Evolutionary conservation across 2,113 vertebrate genomes (phyloP), one percentile per base, ranked within the genome.

Genomic region (Papio anubis): DNA sequence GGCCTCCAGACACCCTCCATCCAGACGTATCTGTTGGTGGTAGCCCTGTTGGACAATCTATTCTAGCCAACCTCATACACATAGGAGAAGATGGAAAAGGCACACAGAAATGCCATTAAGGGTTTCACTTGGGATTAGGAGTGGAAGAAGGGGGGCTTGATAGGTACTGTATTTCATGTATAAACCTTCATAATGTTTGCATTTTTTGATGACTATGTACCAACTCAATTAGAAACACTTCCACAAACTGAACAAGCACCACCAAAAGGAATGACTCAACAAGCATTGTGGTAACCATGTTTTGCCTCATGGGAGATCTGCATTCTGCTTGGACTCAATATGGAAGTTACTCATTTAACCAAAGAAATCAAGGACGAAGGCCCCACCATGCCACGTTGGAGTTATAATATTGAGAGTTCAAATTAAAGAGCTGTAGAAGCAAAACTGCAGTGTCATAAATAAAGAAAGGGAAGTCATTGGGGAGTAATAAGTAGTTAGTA

Each of bases 171-270:
- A 70, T 80, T 84, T 95, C n/a, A 40, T 57, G 7, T 61, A n/a
- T 13, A 92, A 93, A 90, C 7, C 85, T 88, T 55, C 21, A 68
- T 35, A 61, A 40, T 81, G 64, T 68, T 94, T 97, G 59, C 27
- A 76, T 14, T 76, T 92, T 82, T 84, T 50, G 89, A n/a, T 80
- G 30, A 50, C 48, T 64, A 45, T 32, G 8, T 81, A 86, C 16
- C 14, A 92, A 90, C 38, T 94, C 27, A 92, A 86, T 93, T 61
- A 43, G 43, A 96, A 95, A 61, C 35, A 94, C 57, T 78, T 93
- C 90, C 89, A 85, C n/a, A 16, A 12, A 64, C 35, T 80, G 85
- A 76, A 82, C 30, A 90, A 75, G 16, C n/a, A 72, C 50, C 55
- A 72, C 68, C 43, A 25, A 78, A 86, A 89, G 78, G 32, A 75